A percentile compares a stretch with the other conserved stretches of the same genome.
Conservation (phyloP, 2,797 vertebrate genomes). For the Enteromius fasciolatus region DNA sequence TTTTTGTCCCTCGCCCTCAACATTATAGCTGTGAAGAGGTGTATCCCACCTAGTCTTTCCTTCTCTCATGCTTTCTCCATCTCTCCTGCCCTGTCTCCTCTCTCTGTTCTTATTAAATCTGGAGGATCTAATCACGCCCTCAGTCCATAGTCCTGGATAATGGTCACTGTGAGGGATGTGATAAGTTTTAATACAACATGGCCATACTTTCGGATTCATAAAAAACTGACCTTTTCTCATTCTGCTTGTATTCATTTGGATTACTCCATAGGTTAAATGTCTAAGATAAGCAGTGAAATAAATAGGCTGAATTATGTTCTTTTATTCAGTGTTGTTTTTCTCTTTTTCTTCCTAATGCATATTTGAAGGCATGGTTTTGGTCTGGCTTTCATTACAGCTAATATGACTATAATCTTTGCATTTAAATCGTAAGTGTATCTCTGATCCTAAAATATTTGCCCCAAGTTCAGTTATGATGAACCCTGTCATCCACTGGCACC, state of each 20-base stretch:
- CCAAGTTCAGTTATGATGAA: background rate
- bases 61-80: background rate
- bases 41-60: background rate
- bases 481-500: slow-evolving; percentile 6
- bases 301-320: background rate
- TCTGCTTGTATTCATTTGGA: slow-evolving; percentile 29
- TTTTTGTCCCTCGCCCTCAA: background rate
- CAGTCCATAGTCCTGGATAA: slow-evolving; percentile 74
- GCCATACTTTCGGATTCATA: slow-evolving; percentile 49
- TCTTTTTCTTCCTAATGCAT: background rate
- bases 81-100: slow-evolving; percentile 14
- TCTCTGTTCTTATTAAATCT: slow-evolving; percentile 22
- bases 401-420: slow-evolving; percentile 34
- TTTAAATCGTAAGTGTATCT: slow-evolving; percentile 18
- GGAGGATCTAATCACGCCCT: slow-evolving; percentile 65
- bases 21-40: background rate
- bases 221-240: slow-evolving; percentile 49
- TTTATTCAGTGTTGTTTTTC: background rate
- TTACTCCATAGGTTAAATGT: slow-evolving; percentile 21
- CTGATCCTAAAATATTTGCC: slow-evolving; percentile 3
- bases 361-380: background rate
- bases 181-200: slow-evolving; percentile 69
- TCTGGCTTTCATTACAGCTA: slow-evolving; percentile 6
- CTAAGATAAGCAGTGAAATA: background rate
- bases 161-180: slow-evolving; percentile 73